Evolutionary conservation across 2,113 vertebrate genomes (phyloP), one percentile per base, ranked within the genome.

Genomic region (Apeltes quadracus): DNA sequence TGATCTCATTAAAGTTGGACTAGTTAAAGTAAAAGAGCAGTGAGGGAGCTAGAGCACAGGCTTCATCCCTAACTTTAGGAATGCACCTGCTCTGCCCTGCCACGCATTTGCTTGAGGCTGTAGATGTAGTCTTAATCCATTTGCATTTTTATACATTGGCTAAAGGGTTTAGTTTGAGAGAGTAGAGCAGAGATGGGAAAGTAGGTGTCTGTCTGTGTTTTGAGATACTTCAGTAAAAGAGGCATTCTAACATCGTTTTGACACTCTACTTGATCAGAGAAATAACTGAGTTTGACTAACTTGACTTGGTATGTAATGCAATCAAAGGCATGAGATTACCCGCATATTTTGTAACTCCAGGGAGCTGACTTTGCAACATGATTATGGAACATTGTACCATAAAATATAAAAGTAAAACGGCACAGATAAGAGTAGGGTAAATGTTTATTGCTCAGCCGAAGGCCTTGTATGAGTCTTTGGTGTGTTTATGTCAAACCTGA

Each of bases 221-320:
- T 62, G 67, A 75, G 79, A 84, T 83, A 83, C 63, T 69, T 62
- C 71, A 66, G 63, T 66, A 75, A 76, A 77, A 78, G 34, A 63
- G 65, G 69, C 76, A 41, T 70, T 74, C 23, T 41, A 71, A 76
- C 48, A 79, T 81, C 3, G 57, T 77, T 78, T 63, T 84, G 62
- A 87, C 77, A 79, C 56, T 65, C 57, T 71, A 69, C 58, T 61
- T 76, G 75, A 83, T 84, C 71, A 70, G 65, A 85, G 63, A 83
- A 87, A 82, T 83, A 75, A 88, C 76, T 79, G 64, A 81, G 65
- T 88, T 89, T 89, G 80, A 89, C 73, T 78, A 34, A 82, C 57
- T 81, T 81, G 68, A 83, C 63, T 81, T 54, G n/a, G 65, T 79
- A 77, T 71, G 55, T 81, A 80, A 86, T 83, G 57, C 84, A 75